A percentile compares a stretch with the other conserved stretches of the same genome.
Evolutionary conservation across 2,797 vertebrate species (phyloP).

Genomic region (Xerus rutilus): DNA sequence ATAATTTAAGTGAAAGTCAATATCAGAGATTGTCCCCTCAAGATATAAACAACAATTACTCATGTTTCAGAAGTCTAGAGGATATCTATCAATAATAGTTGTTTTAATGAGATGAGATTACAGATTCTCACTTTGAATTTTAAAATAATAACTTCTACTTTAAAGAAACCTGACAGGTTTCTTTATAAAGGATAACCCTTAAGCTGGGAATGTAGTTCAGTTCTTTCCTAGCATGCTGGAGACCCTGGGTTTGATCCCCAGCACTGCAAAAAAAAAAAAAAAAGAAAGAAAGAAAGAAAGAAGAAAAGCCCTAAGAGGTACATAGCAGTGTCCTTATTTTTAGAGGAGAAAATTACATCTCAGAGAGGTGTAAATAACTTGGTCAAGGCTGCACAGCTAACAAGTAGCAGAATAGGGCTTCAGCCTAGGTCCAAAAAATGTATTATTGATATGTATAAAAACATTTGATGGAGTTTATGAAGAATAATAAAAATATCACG

Average conservation of each 20-base stretch:
- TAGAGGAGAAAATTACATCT: background rate
- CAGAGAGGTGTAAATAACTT: conserved; percentile 1
- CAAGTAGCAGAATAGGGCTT: background rate
- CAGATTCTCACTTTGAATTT: conserved; percentile 30
- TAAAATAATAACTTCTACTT: conserved; percentile 1
- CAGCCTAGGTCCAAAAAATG: background rate
- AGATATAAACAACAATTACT: background rate
- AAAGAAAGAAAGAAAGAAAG: no score
- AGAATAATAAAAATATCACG: background rate
- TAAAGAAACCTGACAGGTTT: background rate
- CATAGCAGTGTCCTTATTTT: background rate
- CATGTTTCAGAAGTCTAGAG: conserved; percentile 8
- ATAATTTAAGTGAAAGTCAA: conserved; percentile 34
- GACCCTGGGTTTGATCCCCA: no score
- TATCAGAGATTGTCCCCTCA: background rate
- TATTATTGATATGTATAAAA: background rate
- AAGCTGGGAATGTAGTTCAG: no score
- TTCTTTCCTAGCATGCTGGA: no score
- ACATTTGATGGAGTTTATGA: background rate
- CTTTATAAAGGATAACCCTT: background rate
- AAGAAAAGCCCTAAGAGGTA: background rate
- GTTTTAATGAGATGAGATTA: conserved; percentile 41
- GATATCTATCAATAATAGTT: background rate
- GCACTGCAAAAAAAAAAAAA: no score
- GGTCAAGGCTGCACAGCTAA: background rate